Evolutionary conservation across 1,140 invertebrate species (phyloP).

Genomic region (Bacillus rossius): DNA sequence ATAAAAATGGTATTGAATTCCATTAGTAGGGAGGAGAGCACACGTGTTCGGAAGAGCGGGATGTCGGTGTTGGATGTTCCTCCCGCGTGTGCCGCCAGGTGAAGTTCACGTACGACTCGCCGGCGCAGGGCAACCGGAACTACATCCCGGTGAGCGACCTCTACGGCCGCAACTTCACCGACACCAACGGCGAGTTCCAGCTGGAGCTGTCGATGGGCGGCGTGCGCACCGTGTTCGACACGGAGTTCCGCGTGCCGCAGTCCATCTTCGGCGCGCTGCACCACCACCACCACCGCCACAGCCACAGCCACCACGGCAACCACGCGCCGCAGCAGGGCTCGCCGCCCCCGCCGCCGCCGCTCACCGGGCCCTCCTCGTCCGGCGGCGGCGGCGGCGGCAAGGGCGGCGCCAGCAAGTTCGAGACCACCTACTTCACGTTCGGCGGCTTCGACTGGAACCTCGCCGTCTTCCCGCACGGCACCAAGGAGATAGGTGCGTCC

Average conservation of each 20-base stretch:
- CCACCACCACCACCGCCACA: slow-evolving; percentile 18
- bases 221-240: slow-evolving; percentile 69
- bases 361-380: not conserved
- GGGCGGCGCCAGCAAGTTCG: slow-evolving; percentile 43
- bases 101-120: slow-evolving; percentile 69
- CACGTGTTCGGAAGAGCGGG: too few species aligned
- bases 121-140: slow-evolving; percentile 69
- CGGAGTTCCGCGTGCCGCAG: slow-evolving; percentile 56
- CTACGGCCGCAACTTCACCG: slow-evolving; percentile 68
- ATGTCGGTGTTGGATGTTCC: too few species aligned
- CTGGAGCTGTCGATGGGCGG: slow-evolving; percentile 75
- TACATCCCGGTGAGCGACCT: slow-evolving; percentile 77
- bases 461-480: slow-evolving; percentile 61
- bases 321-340: not conserved
- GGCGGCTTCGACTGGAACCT: slow-evolving; percentile 84
- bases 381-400: slow-evolving; percentile 3
- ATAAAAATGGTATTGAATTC: too few species aligned
- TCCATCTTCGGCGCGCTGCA: slow-evolving; percentile 27
- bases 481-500: slow-evolving; percentile 40
- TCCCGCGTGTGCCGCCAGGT: slow-evolving; percentile 74
- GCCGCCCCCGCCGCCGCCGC: slow-evolving; percentile 1
- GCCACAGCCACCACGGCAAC: slow-evolving; percentile 13
- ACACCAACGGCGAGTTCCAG: slow-evolving; percentile 78
- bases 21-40: too few species aligned
- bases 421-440: slow-evolving; percentile 67